A percentile compares a stretch with the other conserved stretches of the same genome.
Evolutionary conservation across 1,140 invertebrate species (phyloP).

Genomic region (Drosophila nigromelanica): DNA sequence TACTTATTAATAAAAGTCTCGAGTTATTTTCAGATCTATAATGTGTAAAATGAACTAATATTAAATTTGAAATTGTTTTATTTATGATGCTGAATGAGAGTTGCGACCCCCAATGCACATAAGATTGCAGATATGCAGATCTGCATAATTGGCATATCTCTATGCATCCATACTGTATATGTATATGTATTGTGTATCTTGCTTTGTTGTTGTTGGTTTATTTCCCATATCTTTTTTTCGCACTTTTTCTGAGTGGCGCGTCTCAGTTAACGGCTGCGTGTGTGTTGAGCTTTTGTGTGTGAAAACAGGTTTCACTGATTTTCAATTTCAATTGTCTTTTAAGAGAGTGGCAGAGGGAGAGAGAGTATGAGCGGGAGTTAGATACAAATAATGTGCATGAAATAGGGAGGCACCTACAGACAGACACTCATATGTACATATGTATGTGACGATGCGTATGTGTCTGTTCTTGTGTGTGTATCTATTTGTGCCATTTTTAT

Average conservation of each 20-base stretch:
- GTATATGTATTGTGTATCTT: neutral
- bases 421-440: conserved; percentile 28
- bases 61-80: too few species aligned
- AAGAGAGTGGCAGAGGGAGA: conserved; percentile 6
- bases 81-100: too few species aligned
- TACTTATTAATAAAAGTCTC: too few species aligned
- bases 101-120: too few species aligned
- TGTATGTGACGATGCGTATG: neutral
- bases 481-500: conserved; percentile 75
- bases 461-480: conserved; percentile 28
- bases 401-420: conserved; percentile 9
- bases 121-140: too few species aligned
- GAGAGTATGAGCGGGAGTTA: neutral
- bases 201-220: conserved; percentile 16
- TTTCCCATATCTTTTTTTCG: conserved; percentile 21
- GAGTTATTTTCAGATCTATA: too few species aligned
- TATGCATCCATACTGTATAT: neutral
- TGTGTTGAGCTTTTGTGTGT: conserved; percentile 61
- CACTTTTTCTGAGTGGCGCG: neutral
- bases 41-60: too few species aligned
- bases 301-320: conserved; percentile 79
- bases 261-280: conserved; percentile 31
- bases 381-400: neutral
- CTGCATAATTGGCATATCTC: neutral
- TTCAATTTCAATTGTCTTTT: conserved; percentile 78